phyloP scores from a whole-genome alignment of 2,797 vertebrate genomes.

The Scarus forsteni region DNA sequence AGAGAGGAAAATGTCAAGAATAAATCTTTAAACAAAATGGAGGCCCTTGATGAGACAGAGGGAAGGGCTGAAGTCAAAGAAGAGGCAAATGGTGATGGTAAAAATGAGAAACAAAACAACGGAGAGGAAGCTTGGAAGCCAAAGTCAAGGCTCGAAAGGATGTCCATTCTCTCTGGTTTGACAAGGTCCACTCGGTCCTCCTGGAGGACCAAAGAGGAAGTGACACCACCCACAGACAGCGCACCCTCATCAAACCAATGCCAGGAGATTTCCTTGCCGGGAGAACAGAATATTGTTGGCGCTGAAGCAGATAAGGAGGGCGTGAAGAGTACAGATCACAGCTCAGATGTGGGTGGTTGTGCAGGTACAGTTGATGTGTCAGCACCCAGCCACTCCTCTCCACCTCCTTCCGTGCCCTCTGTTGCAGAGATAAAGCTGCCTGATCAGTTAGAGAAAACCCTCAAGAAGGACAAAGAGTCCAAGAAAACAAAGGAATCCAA shows the following conservation, averaged over 20 bases:
- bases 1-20: conserved; percentile 16
- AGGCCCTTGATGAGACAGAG: conserved; percentile 65
- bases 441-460: conserved; percentile 85
- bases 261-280: conserved; percentile 22
- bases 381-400: conserved; percentile 54
- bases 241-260: conserved; percentile 30
- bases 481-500: conserved; percentile 31
- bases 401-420: conserved; percentile 61
- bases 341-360: conserved; percentile 29
- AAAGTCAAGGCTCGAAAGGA: conserved; percentile 90
- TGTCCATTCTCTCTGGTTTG: conserved; percentile 91
- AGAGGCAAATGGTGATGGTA: conserved; percentile 37
- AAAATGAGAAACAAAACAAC: conserved; percentile 63
- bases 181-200: conserved; percentile 71
- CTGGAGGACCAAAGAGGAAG: conserved; percentile 63
- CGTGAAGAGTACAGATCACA: conserved; percentile 37
- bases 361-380: conserved; percentile 56
- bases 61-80: conserved; percentile 71
- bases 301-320: conserved; percentile 33
- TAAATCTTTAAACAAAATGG: conserved; percentile 48
- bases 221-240: conserved; percentile 31
- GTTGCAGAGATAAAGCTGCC: conserved; percentile 82
- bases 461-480: conserved; percentile 75
- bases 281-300: conserved; percentile 34
- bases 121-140: conserved; percentile 78